These are phyloP conservation scores for Megalopta genalis DNA, from an alignment of 1,140 invertebrate genomes.

Conservation along the genomic window DNA sequence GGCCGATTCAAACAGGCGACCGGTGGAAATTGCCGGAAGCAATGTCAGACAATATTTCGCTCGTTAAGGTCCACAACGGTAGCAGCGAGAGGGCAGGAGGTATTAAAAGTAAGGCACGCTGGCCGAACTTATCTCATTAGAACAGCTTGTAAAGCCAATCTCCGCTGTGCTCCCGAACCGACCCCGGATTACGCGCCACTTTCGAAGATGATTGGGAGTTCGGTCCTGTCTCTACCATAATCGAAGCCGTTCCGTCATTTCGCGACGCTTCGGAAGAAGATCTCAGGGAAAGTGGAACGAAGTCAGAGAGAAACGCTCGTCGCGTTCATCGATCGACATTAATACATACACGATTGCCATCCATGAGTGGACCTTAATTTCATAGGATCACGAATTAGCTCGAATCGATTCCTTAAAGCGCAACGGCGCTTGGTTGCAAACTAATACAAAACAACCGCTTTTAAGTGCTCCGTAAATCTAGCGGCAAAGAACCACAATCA, in stretches of 20 bases:
- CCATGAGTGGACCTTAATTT: too few species aligned
- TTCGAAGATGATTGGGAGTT: slow-evolving; percentile 64
- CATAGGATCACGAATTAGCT: too few species aligned
- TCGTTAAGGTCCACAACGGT: slow-evolving; percentile 54
- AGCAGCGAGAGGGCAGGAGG: slow-evolving; percentile 53
- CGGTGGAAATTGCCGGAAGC: slow-evolving; percentile 61
- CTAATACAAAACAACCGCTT: too few species aligned
- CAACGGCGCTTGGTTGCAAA: too few species aligned
- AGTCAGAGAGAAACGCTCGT: slow-evolving; percentile 4
- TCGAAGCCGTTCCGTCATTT: slow-evolving; percentile 24
- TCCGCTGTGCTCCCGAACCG: slow-evolving; percentile 57
- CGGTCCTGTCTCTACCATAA: slow-evolving; percentile 52
- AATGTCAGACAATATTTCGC: slow-evolving; percentile 64
- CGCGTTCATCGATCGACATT: slow-evolving; percentile 1
- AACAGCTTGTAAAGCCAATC: slow-evolving; percentile 69
- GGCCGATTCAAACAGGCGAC: slow-evolving; percentile 42
- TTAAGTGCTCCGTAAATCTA: too few species aligned
- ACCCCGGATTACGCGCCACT: slow-evolving; percentile 60
- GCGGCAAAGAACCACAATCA: too few species aligned
- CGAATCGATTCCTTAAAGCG: too few species aligned
- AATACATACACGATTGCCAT: too few species aligned
- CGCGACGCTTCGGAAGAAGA: too few species aligned
- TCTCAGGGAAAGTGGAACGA: neutral
- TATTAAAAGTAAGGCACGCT: slow-evolving; percentile 71
- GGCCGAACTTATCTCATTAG: slow-evolving; percentile 73